These are phyloP conservation scores for Alces alces DNA, from an alignment of 2,113 vertebrate species.

Conservation along the genomic window DNA sequence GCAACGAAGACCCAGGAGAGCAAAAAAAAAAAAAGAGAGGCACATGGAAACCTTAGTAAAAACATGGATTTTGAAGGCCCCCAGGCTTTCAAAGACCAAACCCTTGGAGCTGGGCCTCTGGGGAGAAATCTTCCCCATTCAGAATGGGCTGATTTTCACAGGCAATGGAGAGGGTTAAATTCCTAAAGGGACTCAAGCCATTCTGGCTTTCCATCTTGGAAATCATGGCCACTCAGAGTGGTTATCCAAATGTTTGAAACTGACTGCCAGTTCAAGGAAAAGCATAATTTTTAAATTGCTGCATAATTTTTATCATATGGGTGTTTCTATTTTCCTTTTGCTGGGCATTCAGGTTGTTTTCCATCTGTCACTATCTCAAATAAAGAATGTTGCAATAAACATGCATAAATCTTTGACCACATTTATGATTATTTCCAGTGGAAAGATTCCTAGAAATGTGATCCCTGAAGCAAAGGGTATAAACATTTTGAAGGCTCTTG, in stretches of 20 bases:
- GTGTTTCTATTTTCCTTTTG: background rate
- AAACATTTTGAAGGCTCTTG: conserved; percentile 16
- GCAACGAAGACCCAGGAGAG: background rate
- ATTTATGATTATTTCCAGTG: background rate
- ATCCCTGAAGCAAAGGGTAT: background rate
- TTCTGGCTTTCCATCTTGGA: background rate
- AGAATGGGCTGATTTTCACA: background rate
- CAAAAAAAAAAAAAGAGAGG: background rate
- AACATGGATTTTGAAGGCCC: background rate
- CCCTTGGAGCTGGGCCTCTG: background rate
- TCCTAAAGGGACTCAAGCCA: background rate
- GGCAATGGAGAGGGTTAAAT: background rate
- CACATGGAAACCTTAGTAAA: background rate
- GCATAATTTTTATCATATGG: background rate
- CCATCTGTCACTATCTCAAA: background rate
- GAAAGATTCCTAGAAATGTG: background rate
- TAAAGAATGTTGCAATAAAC: background rate
- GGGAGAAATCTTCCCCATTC: background rate
- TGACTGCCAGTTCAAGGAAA: background rate
- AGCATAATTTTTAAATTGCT: background rate
- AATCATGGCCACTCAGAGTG: background rate
- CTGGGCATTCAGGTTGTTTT: conserved; percentile 6
- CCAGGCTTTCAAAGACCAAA: background rate
- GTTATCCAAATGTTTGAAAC: background rate
- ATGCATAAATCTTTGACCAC: background rate